Evolutionary conservation across 2,113 vertebrate species (phyloP).

Genomic region (Chaenocephalus aceratus): DNA sequence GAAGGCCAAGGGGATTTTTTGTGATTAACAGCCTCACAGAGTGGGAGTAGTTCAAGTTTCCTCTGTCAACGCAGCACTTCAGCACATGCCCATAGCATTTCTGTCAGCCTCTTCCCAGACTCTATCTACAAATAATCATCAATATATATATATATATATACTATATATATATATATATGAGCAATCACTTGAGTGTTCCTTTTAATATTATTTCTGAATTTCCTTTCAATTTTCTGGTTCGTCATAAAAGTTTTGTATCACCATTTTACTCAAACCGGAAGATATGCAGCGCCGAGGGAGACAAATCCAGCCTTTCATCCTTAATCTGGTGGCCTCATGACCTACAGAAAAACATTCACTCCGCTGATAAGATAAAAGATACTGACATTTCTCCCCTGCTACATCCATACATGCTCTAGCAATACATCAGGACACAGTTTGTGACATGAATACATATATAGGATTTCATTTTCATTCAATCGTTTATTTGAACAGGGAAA

Average conservation of each 20-base stretch:
- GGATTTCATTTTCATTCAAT: neutral
- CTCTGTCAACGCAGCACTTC: slow-evolving; percentile 36
- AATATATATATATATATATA: neutral
- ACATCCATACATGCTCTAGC: neutral
- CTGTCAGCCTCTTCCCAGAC: neutral
- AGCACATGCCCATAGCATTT: neutral
- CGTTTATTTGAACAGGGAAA: too few relatives aligned
- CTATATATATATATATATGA: too few relatives aligned
- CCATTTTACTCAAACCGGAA: slow-evolving; percentile 24
- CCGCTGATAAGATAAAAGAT: slow-evolving; percentile 53
- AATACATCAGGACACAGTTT: slow-evolving; percentile 23
- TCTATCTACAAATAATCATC: slow-evolving; percentile 2
- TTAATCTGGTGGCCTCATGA: slow-evolving; percentile 43
- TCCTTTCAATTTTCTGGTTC: neutral
- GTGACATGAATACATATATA: slow-evolving; percentile 9
- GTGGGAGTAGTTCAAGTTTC: slow-evolving; percentile 44
- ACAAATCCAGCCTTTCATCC: slow-evolving; percentile 40
- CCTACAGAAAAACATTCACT: slow-evolving; percentile 52
- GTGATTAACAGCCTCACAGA: slow-evolving; percentile 44
- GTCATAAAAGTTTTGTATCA: slow-evolving; percentile 19
- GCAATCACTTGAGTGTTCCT: neutral
- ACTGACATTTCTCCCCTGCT: slow-evolving; percentile 12
- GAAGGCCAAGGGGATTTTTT: slow-evolving; percentile 44
- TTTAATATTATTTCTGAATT: neutral
- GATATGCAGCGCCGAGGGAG: slow-evolving; percentile 6